Conservation (phyloP, 2,888 invertebrate genomes). For the Galerucella calmariensis region DNA sequence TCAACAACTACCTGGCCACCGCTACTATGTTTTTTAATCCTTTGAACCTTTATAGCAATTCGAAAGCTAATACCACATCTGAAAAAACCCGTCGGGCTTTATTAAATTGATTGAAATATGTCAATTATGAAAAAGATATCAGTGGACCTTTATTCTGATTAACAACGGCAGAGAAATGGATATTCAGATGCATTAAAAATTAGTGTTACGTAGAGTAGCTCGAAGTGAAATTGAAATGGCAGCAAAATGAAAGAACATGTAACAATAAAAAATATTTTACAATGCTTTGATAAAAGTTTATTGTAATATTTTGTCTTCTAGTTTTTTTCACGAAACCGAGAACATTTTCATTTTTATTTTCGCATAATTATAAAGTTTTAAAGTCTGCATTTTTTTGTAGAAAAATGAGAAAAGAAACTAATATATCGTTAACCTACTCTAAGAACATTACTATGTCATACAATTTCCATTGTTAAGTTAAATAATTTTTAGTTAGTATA, state of each 20-base stretch:
- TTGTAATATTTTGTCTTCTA: no score
- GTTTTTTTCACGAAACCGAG: no score
- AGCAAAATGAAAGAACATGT: neutral
- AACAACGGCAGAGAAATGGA: no score
- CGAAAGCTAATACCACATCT: no score
- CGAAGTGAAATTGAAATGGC: neutral
- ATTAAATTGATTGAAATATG: neutral
- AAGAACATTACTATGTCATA: conserved; percentile 7
- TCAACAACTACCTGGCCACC: no score
- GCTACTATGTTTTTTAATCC: no score
- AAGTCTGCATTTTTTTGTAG: neutral
- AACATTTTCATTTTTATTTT: no score
- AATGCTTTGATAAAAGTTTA: neutral
- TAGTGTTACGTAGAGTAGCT: neutral
- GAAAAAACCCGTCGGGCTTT: no score
- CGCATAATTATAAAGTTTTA: neutral
- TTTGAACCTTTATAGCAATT: no score
- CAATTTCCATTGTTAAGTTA: conserved; percentile 10
- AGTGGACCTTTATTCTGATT: neutral
- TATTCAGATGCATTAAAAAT: neutral
- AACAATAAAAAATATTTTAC: neutral
- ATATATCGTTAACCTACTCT: neutral
- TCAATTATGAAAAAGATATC: neutral
- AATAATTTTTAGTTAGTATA: conserved; percentile 7
- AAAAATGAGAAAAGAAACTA: neutral